Conservation (phyloP, 2,888 invertebrate species). For the Pheosia gnoma region DNA sequence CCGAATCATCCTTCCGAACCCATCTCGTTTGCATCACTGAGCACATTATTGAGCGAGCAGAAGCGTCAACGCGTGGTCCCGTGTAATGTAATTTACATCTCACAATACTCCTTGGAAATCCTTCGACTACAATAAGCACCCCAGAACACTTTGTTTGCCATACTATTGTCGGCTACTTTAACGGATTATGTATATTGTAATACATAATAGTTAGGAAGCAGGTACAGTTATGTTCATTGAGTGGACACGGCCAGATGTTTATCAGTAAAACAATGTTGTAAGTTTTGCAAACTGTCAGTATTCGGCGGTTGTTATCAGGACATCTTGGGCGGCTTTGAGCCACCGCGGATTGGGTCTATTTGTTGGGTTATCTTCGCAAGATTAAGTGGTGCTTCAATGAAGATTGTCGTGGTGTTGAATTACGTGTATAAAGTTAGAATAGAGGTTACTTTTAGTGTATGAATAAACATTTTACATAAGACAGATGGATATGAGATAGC, state of each 20-base stretch:
- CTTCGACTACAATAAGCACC: slow-evolving; percentile 55
- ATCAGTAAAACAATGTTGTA: slow-evolving; percentile 77
- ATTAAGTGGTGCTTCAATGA: neutral
- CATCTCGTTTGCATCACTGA: slow-evolving; percentile 70
- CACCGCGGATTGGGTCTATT: slow-evolving; percentile 54
- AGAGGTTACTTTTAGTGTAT: slow-evolving; percentile 17
- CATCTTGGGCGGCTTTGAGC: slow-evolving; percentile 51
- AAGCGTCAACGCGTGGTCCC: slow-evolving; percentile 68
- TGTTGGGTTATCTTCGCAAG: slow-evolving; percentile 28
- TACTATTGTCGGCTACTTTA: slow-evolving; percentile 81
- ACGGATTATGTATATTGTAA: slow-evolving; percentile 74
- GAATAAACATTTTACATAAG: slow-evolving; percentile 2
- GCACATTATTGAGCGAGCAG: slow-evolving; percentile 57
- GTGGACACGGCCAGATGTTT: slow-evolving; percentile 66
- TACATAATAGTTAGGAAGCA: slow-evolving; percentile 61
- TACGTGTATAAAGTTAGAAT: slow-evolving; percentile 13
- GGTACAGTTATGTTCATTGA: slow-evolving; percentile 80
- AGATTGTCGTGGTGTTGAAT: slow-evolving; percentile 7
- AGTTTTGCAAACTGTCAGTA: slow-evolving; percentile 66
- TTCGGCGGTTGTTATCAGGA: slow-evolving; percentile 44
- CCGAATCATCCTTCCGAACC: slow-evolving; percentile 32
- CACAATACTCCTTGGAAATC: slow-evolving; percentile 52
- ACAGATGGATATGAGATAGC: no score
- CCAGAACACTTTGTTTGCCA: slow-evolving; percentile 66
- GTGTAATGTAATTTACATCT: slow-evolving; percentile 68